Percentiles rank a stretch among this genome's conserved stretches.
Evolutionary conservation across 2,888 invertebrate genomes (phyloP).

Genomic region (Melieria picta): DNA sequence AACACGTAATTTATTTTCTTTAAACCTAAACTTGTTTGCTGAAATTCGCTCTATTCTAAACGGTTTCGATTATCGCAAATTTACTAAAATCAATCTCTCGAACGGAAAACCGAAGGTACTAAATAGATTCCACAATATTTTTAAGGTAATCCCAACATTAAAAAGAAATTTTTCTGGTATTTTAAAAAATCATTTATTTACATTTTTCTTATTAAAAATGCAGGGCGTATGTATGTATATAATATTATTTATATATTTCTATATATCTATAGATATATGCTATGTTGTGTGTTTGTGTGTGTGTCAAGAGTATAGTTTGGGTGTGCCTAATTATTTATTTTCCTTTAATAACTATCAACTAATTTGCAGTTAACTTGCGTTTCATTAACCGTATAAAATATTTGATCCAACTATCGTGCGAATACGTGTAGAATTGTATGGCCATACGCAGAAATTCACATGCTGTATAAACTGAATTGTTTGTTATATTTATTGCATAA

Average conservation of each 20-base stretch:
- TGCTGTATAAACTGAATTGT: too few relatives aligned
- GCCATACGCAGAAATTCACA: background rate
- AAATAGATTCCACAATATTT: too few relatives aligned
- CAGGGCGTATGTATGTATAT: conserved; percentile 1
- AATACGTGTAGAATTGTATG: conserved; percentile 19
- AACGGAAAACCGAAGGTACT: too few relatives aligned
- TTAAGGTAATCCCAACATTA: background rate
- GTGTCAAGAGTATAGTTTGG: conserved; percentile 5
- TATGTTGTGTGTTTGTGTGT: background rate
- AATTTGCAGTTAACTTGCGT: conserved; percentile 20
- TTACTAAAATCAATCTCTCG: too few relatives aligned
- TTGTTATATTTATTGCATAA: background rate
- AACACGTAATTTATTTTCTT: too few relatives aligned
- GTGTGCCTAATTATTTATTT: background rate
- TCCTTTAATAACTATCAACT: conserved; percentile 13
- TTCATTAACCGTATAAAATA: conserved; percentile 20
- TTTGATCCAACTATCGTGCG: conserved; percentile 35
- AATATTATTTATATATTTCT: background rate
- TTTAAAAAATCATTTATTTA: conserved; percentile 4
- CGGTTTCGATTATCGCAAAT: too few relatives aligned
- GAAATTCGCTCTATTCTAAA: too few relatives aligned
- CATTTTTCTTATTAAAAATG: conserved; percentile 35
- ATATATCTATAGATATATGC: too few relatives aligned
- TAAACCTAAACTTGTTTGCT: too few relatives aligned
- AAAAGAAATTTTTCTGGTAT: background rate